Conservation (phyloP, 2,113 vertebrate species). For the Marcusenius ussheri region DNA sequence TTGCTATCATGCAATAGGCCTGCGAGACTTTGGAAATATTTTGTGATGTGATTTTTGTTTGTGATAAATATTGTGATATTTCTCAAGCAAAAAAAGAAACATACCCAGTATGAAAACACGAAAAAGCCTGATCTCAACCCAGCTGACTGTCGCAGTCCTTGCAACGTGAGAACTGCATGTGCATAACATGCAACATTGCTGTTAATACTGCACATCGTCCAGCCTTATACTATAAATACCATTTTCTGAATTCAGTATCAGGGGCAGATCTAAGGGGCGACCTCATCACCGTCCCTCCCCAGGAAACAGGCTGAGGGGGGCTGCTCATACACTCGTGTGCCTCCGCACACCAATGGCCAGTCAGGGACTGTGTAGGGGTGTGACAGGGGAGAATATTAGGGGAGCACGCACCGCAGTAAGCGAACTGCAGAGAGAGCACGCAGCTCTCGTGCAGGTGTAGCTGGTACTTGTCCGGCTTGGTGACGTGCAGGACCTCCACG, state of each 20-base stretch:
- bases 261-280: not conserved
- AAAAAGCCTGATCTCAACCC: not conserved
- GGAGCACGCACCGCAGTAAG: constrained; percentile 73
- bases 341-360: not conserved
- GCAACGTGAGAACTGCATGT: not conserved
- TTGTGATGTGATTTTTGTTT: not conserved
- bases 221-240: not conserved
- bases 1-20: not conserved
- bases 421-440: constrained; percentile 92
- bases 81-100: not conserved
- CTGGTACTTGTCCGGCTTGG: constrained; percentile 93
- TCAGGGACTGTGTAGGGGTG: not conserved
- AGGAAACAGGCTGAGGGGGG: not conserved
- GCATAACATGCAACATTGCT: not conserved
- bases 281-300: too few relatives aligned
- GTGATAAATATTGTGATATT: not conserved
- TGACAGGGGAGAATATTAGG: constrained; percentile 33
- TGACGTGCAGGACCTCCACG: constrained; percentile 88
- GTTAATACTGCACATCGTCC: not conserved
- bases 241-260: not conserved
- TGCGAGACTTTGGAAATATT: not conserved
- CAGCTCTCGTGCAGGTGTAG: constrained; percentile 97
- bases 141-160: not conserved
- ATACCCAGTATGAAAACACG: not conserved
- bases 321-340: not conserved